phyloP scores from a whole-genome alignment of 2,888 invertebrate genomes.

The Rhorus exstirpatorius region DNA sequence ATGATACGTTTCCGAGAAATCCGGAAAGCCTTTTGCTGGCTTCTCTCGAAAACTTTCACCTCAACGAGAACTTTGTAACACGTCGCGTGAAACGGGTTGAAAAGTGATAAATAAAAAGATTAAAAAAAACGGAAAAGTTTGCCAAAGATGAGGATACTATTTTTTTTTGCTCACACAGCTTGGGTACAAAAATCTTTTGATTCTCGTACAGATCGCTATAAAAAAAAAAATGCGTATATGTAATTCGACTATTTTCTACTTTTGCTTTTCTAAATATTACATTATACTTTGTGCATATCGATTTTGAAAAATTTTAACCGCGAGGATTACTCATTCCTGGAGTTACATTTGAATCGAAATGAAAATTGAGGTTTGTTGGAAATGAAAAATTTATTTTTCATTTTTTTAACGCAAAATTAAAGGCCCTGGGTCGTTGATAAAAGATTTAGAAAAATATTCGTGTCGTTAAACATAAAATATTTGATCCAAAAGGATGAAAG shows the following conservation, averaged over 20 bases:
- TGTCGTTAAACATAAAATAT: too few species aligned
- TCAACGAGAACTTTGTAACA: constrained; percentile 34
- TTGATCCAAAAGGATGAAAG: too few species aligned
- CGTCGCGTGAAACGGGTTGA: constrained; percentile 33
- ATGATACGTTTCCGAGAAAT: constrained; percentile 50
- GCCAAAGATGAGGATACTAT: constrained; percentile 9
- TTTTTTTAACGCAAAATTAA: too few species aligned
- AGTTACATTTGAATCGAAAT: too few species aligned
- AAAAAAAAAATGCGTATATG: not conserved
- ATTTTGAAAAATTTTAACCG: too few species aligned
- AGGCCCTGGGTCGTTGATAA: too few species aligned
- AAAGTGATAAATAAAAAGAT: constrained; percentile 10
- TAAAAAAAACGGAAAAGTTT: constrained; percentile 12
- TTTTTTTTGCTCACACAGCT: constrained; percentile 16
- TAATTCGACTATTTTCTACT: not conserved
- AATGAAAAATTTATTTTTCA: too few species aligned
- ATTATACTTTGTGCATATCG: constrained; percentile 2
- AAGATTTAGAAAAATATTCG: too few species aligned
- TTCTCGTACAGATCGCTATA: not conserved
- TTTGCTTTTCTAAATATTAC: not conserved
- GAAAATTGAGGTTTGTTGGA: too few species aligned
- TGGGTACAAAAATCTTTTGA: constrained; percentile 5
- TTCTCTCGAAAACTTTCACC: constrained; percentile 46
- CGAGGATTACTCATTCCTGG: too few species aligned
- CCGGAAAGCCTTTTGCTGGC: constrained; percentile 59